Evolutionary conservation across 2,113 vertebrate genomes (phyloP).

Genomic region (Petaurus breviceps): DNA sequence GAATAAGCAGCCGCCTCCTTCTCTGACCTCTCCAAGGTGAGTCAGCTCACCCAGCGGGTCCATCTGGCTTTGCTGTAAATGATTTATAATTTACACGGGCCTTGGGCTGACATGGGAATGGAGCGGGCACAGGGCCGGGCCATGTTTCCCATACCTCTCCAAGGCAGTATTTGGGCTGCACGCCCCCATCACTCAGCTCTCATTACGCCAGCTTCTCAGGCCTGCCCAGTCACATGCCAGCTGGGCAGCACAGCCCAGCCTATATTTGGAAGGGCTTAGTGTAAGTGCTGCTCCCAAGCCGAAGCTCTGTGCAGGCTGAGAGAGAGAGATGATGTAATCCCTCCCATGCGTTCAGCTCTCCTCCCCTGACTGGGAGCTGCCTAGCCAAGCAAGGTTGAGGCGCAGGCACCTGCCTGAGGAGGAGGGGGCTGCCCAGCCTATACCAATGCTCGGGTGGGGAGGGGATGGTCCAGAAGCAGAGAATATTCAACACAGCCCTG

Average conservation of each 20-base stretch:
- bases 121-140: constrained; percentile 48
- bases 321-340: not conserved
- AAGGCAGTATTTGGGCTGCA: constrained; percentile 35
- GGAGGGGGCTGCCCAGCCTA: not conserved
- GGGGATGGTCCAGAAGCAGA: not conserved
- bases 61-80: constrained; percentile 51
- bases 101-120: not conserved
- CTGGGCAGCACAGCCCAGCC: constrained; percentile 76
- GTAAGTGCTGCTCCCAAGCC: constrained; percentile 73
- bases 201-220: constrained; percentile 76
- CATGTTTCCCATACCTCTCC: constrained; percentile 54
- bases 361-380: not conserved
- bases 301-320: not conserved
- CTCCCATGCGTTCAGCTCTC: not conserved
- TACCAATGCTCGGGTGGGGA: not conserved
- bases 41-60: not conserved
- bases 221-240: constrained; percentile 81
- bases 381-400: not conserved
- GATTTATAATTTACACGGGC: not conserved
- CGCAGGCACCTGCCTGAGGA: no score
- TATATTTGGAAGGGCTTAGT: constrained; percentile 82
- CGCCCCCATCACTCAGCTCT: constrained; percentile 70
- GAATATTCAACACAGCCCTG: not conserved
- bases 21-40: not conserved
- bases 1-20: not conserved